Percentiles rank a stretch among this genome's conserved stretches.
phyloP scores from a whole-genome alignment of 2,888 invertebrate species.

The Drosophila niveifrons region DNA sequence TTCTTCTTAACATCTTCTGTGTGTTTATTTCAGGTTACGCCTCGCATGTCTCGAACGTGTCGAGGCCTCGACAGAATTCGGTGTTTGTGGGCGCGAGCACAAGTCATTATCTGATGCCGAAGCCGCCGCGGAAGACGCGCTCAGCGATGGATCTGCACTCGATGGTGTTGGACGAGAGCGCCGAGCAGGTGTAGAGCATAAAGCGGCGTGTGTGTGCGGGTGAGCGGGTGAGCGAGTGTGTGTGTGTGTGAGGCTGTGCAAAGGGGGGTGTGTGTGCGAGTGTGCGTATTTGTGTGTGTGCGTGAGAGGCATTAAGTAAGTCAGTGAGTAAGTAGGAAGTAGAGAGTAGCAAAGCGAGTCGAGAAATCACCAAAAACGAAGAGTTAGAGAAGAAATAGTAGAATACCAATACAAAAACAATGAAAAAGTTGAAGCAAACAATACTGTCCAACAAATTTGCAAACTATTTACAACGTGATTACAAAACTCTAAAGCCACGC shows the following conservation, averaged over 20 bases:
- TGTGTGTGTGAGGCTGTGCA: conserved; percentile 3
- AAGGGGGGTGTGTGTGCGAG: conserved; percentile 5
- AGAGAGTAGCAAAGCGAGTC: background rate
- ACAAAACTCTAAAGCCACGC: conserved; percentile 32
- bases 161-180: conserved; percentile 87
- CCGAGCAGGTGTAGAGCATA: conserved; percentile 80
- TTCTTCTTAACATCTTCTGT: background rate
- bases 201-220: background rate
- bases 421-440: background rate
- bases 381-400: background rate
- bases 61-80: conserved; percentile 91
- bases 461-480: conserved; percentile 51
- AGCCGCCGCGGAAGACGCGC: conserved; percentile 91
- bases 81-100: conserved; percentile 92
- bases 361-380: background rate
- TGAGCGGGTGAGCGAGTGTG: background rate
- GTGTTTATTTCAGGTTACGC: conserved; percentile 85
- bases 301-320: conserved; percentile 1
- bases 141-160: conserved; percentile 94
- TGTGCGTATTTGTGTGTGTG: background rate
- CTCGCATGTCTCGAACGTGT: conserved; percentile 71
- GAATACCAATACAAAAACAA: background rate
- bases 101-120: conserved; percentile 88
- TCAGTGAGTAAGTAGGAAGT: conserved; percentile 34
- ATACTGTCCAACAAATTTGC: conserved; percentile 60